These are phyloP conservation scores for Clusia tigrina DNA, from an alignment of 2,888 invertebrate species.

Conservation along the genomic window DNA sequence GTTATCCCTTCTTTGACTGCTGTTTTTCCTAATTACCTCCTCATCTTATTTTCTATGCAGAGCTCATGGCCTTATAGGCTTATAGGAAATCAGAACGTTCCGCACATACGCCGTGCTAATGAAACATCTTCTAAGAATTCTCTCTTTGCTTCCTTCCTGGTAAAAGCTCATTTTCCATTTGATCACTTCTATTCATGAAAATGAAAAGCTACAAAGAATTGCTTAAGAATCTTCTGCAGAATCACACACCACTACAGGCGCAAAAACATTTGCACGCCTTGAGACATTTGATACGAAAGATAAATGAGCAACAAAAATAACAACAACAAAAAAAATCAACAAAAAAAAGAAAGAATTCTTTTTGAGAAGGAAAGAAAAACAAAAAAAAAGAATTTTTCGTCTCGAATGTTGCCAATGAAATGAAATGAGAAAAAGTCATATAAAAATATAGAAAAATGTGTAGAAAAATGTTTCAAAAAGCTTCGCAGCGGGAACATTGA, in stretches of 20 bases:
- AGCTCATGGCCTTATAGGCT: too few relatives aligned
- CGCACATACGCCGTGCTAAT: neutral
- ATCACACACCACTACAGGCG: neutral
- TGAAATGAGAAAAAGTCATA: too few relatives aligned
- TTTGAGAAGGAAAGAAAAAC: neutral
- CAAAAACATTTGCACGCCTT: neutral
- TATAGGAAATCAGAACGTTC: neutral
- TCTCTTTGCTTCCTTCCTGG: neutral
- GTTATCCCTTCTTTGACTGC: too few relatives aligned
- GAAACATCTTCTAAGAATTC: neutral
- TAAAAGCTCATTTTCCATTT: neutral
- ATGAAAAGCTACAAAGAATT: neutral
- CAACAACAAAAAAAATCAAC: neutral
- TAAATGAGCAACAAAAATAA: neutral
- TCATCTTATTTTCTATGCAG: too few relatives aligned
- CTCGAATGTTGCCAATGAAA: neutral
- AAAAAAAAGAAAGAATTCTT: neutral
- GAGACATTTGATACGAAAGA: neutral
- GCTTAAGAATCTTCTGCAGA: neutral
- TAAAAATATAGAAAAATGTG: conserved; percentile 1
- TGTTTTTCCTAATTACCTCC: too few relatives aligned
- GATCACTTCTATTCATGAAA: neutral
- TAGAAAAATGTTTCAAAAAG: neutral
- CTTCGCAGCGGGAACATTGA: neutral
- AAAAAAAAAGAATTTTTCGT: too few relatives aligned